These are phyloP conservation scores for Cryptocheilus praepositus DNA, from an alignment of 2,888 invertebrate species.

Conservation along the genomic window DNA sequence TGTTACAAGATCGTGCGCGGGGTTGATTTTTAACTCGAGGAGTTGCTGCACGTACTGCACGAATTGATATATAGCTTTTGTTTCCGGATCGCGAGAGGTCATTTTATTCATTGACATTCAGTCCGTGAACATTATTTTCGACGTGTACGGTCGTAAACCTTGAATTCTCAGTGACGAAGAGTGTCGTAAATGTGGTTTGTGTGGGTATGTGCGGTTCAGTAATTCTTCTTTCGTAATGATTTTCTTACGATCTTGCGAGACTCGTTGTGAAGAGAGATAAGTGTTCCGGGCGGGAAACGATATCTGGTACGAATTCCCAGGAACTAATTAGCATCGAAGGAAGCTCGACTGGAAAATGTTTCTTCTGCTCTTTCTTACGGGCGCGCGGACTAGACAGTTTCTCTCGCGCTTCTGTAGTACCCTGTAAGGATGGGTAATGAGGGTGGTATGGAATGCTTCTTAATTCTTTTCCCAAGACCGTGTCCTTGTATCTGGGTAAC, in stretches of 20 bases:
- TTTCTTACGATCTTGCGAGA: conserved; percentile 2
- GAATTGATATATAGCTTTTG: no score
- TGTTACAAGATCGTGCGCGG: not conserved
- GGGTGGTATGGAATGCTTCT: conserved; percentile 9
- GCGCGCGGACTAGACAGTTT: not conserved
- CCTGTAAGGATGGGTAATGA: no score
- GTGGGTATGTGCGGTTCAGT: not conserved
- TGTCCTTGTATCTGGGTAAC: not conserved
- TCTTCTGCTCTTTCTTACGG: conserved; percentile 17
- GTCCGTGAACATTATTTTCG: no score
- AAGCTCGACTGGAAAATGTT: conserved; percentile 36
- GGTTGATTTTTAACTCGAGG: no score
- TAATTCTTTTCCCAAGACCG: conserved; percentile 9
- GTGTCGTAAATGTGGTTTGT: conserved; percentile 1
- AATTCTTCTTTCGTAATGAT: not conserved
- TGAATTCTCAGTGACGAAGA: no score
- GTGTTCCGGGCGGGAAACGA: not conserved
- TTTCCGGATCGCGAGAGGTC: no score
- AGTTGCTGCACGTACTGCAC: no score
- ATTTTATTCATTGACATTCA: no score
- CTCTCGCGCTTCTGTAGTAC: no score
- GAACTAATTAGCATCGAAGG: conserved; percentile 37
- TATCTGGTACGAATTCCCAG: conserved; percentile 10
- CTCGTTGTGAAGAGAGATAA: conserved; percentile 15
- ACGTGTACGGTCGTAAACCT: no score